These are phyloP conservation scores for Urosaurus nigricauda DNA, from an alignment of 2,797 vertebrate species.

Conservation along the genomic window DNA sequence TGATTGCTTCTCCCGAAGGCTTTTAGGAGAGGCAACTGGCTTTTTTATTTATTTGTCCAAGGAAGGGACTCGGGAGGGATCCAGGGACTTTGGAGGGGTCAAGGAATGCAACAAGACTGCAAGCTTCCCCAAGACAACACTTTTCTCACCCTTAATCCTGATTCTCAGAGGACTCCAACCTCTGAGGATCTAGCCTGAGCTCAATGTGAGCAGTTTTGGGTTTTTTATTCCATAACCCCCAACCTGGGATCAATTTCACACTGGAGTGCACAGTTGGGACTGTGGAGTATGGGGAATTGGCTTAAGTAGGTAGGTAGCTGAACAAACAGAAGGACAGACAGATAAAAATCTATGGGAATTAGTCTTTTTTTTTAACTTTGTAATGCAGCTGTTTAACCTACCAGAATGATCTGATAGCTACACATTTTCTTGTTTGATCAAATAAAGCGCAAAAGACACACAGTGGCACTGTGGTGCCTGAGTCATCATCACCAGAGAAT, in stretches of 20 bases:
- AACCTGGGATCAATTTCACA: too few species aligned
- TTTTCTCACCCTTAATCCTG: not conserved
- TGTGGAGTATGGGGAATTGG: not conserved
- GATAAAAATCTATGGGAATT: not conserved
- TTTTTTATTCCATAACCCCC: too few species aligned
- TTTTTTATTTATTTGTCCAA: too few species aligned
- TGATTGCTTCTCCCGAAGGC: too few species aligned
- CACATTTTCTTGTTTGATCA: not conserved
- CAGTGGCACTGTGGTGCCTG: not conserved
- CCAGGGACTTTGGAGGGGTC: too few species aligned
- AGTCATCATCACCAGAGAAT: not conserved
- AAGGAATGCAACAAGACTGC: too few species aligned
- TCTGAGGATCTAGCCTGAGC: not conserved
- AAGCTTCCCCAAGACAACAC: too few species aligned
- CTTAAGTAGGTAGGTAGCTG: too few species aligned
- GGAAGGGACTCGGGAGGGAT: too few species aligned
- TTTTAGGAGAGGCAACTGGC: too few species aligned
- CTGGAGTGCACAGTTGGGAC: not conserved
- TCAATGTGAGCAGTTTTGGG: not conserved
- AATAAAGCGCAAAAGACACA: not conserved
- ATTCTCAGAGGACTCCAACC: too few species aligned
- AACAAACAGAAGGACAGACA: not conserved
- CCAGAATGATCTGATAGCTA: not conserved
- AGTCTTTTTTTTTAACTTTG: conserved; percentile 15
- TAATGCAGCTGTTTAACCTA: not conserved